Evolutionary conservation across 2,113 vertebrate genomes (phyloP).

Genomic region (Tragelaphus strepsiceros): DNA sequence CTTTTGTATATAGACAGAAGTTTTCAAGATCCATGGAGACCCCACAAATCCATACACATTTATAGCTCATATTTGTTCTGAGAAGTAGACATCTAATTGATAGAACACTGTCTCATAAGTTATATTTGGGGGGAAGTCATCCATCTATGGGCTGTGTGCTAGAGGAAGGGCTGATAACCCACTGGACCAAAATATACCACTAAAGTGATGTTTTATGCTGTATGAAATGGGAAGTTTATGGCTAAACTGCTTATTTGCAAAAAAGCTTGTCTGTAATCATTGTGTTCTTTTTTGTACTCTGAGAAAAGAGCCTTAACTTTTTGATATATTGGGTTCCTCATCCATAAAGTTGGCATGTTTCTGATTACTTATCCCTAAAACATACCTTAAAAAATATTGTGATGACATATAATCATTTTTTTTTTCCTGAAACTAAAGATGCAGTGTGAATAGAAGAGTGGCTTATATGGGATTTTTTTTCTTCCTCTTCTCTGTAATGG

Average conservation of each 20-base stretch:
- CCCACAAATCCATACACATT: neutral
- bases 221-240: constrained; percentile 21
- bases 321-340: constrained; percentile 15
- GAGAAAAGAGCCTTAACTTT: constrained; percentile 24
- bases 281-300: neutral
- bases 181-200: neutral
- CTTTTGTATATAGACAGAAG: constrained; percentile 17
- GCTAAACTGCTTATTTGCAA: constrained; percentile 40
- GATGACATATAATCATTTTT: constrained; percentile 63
- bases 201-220: constrained; percentile 21
- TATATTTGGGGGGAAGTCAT: neutral
- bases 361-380: constrained; percentile 66
- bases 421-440: constrained; percentile 50
- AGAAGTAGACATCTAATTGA: neutral
- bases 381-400: constrained; percentile 56
- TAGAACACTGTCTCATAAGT: neutral
- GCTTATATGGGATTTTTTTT: neutral
- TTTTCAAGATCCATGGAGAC: neutral
- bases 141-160: neutral
- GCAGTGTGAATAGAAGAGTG: constrained; percentile 37
- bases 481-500: constrained; percentile 17
- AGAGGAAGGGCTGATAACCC: neutral
- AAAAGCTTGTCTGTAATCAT: neutral
- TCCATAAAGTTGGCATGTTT: constrained; percentile 58
- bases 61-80: neutral